A percentile compares a stretch with the other conserved stretches of the same genome.
These are phyloP conservation scores for Bathynomus jamesi DNA, from an alignment of 1,140 invertebrate genomes.

Conservation along the genomic window DNA sequence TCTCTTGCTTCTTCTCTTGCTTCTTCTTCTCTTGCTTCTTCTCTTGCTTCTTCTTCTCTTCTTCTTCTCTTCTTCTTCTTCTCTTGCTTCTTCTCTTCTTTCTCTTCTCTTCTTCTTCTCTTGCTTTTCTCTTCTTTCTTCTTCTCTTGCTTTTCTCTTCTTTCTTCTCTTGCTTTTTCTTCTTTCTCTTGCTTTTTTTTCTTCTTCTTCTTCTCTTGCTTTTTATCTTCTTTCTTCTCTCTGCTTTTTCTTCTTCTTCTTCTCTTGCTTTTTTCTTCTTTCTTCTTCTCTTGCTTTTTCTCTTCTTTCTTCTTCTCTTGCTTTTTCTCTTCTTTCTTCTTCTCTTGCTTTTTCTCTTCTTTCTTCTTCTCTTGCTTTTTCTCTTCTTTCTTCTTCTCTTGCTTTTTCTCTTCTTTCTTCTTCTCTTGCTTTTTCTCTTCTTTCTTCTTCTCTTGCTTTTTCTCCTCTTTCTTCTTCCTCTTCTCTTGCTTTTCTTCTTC, in stretches of 20 bases:
- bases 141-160: background rate
- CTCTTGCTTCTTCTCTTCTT: background rate
- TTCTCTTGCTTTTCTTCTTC: background rate
- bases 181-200: background rate
- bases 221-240: background rate
- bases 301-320: background rate
- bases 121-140: background rate
- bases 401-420: background rate
- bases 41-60: background rate
- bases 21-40: background rate
- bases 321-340: background rate
- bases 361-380: background rate
- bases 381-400: background rate
- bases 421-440: background rate
- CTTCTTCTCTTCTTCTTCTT: background rate
- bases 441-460: background rate
- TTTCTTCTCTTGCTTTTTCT: background rate
- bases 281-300: background rate
- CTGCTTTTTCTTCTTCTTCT: background rate
- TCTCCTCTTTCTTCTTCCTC: background rate
- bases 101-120: background rate
- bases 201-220: background rate
- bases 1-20: background rate
- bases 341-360: background rate
- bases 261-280: background rate